Evolutionary conservation across 2,797 vertebrate genomes (phyloP), one percentile per base, ranked within the genome.

Genomic region (Scarus forsteni): DNA sequence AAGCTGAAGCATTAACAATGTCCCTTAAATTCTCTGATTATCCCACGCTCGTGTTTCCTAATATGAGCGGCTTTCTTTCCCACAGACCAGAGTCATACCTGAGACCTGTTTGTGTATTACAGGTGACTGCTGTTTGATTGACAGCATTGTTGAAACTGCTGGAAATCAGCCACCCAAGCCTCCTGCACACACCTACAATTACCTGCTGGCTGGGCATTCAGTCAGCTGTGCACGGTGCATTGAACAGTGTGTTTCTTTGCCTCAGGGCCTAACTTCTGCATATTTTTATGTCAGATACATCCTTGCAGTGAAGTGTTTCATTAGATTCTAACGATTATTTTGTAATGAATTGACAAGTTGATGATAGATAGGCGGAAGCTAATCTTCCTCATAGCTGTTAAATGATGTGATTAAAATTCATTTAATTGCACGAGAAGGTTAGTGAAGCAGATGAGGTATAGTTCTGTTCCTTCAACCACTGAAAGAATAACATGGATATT

Each of bases 281-380:
- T 95, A 92, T 93, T 94, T 96, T 94, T 88, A 86, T 96, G 96
- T 93, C 93, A 94, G 92, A 82, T 80, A 79, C 79, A 69, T 85
- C 90, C 81, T 85, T 70, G 84, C 84, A 80, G 66, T 67, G 65
- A 85, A 84, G 83, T 80, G 85, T 90, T 93, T 90, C 82, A 90
- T 94, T 89, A 87, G 84, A 87, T 89, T 92, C 73, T 93, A 94
- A 94, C 89, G 91, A 93, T 95, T 94, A 94, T 94, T 93, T 81
- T 67, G 69, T 80, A 79, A 87, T 83, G 81, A 81, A 89, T 50
- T 87, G 93, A 90, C 89, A 88, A 73, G 87, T 67, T 46, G 77
- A 62, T 90, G 89, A 92, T 83, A 69, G 89, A 86, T 80, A 59
- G 66, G 66, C 68, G 87, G 88, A 92, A 88, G 84, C 73, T 68